These are phyloP conservation scores for Azorinus chamasolen DNA, from an alignment of 2,888 invertebrate genomes.

Conservation along the genomic window DNA sequence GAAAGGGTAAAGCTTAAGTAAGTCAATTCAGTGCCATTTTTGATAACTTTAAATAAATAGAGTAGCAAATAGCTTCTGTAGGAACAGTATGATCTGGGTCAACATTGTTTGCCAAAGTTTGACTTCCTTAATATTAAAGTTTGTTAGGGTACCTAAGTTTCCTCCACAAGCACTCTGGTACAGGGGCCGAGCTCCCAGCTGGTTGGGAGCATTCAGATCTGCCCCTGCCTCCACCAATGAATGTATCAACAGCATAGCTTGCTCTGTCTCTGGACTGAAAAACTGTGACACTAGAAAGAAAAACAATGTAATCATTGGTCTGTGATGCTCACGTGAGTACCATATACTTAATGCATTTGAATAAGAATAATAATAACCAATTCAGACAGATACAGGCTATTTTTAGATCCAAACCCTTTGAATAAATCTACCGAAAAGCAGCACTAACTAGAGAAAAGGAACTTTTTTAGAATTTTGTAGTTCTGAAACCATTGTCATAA, in stretches of 20 bases:
- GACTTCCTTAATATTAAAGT: background rate
- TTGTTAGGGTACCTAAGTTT: conserved; percentile 73
- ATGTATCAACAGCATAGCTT: conserved; percentile 72
- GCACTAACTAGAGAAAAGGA: no score
- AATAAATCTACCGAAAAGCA: no score
- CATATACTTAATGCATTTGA: no score
- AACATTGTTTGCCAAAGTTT: background rate
- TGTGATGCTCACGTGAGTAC: background rate
- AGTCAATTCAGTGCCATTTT: no score
- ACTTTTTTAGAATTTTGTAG: no score
- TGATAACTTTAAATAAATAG: no score
- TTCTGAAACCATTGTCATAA: no score
- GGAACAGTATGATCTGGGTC: background rate
- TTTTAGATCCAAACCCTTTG: no score
- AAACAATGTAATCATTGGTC: background rate
- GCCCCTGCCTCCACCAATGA: conserved; percentile 78
- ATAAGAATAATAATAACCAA: no score
- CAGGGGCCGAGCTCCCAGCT: conserved; percentile 81
- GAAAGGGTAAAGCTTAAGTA: no score
- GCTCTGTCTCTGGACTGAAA: conserved; percentile 71
- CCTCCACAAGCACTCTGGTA: conserved; percentile 83
- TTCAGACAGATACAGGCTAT: no score
- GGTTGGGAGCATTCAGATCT: conserved; percentile 79
- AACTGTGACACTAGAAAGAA: conserved; percentile 74
- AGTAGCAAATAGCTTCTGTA: no score